These are phyloP conservation scores for Thymallus thymallus DNA, from an alignment of 2,113 vertebrate species.

Conservation along the genomic window DNA sequence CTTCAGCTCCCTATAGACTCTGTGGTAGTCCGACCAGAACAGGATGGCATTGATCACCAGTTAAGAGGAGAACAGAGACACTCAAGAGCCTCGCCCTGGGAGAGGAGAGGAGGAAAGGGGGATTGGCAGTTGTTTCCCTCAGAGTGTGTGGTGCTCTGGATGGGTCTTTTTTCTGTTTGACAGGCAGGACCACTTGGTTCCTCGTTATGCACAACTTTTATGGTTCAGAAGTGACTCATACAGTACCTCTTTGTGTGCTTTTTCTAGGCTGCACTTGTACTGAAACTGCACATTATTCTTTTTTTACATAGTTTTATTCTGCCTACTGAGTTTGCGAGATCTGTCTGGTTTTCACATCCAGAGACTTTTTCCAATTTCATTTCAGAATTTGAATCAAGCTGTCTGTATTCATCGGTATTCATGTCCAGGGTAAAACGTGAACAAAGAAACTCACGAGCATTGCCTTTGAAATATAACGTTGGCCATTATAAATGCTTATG, in stretches of 20 bases:
- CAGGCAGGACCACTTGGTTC: conserved; percentile 47
- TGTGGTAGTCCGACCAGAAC: conserved; percentile 36
- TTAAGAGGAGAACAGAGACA: conserved; percentile 50
- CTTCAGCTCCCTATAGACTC: conserved; percentile 40
- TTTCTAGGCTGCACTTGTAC: no score
- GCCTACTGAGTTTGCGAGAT: no score
- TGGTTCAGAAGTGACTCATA: no score
- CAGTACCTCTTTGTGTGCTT: no score
- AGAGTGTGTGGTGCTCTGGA: conserved; percentile 48
- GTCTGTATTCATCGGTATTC: neutral
- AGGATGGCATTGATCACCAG: conserved; percentile 57
- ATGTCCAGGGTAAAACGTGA: neutral
- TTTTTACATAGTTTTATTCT: no score
- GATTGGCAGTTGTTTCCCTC: conserved; percentile 46
- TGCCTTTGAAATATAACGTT: no score
- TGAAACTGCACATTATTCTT: no score
- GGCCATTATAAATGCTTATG: neutral
- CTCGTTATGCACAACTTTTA: no score
- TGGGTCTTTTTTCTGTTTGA: conserved; percentile 56
- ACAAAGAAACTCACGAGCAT: no score
- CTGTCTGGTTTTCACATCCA: no score
- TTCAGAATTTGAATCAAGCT: no score
- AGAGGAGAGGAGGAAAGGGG: conserved; percentile 37
- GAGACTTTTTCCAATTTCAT: no score
- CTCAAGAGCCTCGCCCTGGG: conserved; percentile 27